These are phyloP conservation scores for Spea hammondii DNA, from an alignment of 2,797 vertebrate species.

Conservation along the genomic window DNA sequence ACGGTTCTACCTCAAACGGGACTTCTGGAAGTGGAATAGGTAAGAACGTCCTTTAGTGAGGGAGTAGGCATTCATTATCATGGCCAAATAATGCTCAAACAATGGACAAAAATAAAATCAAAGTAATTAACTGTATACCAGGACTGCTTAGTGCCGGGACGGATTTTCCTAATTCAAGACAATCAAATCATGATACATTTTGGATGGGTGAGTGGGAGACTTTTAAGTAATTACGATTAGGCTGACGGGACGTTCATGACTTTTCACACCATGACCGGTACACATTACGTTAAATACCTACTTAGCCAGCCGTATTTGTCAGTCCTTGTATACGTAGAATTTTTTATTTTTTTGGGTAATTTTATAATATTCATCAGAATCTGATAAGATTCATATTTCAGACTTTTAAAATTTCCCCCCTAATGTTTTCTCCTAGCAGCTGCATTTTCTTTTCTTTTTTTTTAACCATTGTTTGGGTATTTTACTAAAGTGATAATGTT, in stretches of 20 bases:
- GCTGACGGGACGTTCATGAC: not conserved
- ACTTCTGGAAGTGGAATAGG: constrained; percentile 73
- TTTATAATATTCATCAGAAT: not conserved
- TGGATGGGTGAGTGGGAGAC: not conserved
- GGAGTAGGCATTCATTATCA: constrained; percentile 20
- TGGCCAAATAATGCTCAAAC: constrained; percentile 40
- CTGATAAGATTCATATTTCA: not conserved
- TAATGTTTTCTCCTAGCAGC: not conserved
- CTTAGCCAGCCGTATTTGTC: not conserved
- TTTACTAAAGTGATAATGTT: constrained; percentile 36
- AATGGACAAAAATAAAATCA: constrained; percentile 29
- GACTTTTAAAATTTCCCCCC: not conserved
- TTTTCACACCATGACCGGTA: too few species aligned
- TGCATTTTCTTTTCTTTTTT: not conserved
- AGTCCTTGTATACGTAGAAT: not conserved
- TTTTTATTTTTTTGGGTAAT: not conserved
- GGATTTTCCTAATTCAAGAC: not conserved
- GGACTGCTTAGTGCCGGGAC: not conserved
- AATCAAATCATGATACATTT: not conserved
- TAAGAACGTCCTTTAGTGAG: constrained; percentile 46
- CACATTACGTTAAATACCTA: too few species aligned
- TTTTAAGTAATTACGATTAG: not conserved
- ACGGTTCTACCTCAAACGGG: constrained; percentile 64
- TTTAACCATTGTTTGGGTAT: constrained; percentile 41
- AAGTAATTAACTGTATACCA: constrained; percentile 8